Percentiles rank a stretch among this genome's conserved stretches.
These are phyloP conservation scores for Sebastes diaconus DNA, from an alignment of 2,797 vertebrate species.

Conservation along the genomic window DNA sequence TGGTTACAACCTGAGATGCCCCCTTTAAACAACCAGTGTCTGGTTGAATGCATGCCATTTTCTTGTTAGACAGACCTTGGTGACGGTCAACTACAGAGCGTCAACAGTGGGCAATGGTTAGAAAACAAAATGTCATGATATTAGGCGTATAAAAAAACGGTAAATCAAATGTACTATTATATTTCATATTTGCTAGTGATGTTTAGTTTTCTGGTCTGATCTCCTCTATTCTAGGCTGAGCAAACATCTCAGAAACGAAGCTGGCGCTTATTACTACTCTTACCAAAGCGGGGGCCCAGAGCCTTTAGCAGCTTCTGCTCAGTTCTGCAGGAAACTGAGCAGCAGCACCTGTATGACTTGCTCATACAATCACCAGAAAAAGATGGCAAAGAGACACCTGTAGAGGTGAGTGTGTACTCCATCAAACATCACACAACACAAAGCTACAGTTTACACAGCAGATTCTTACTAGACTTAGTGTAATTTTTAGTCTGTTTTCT, in stretches of 20 bases:
- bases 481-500: constrained; percentile 21
- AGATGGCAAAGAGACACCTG: constrained; percentile 42
- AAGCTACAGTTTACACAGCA: neutral
- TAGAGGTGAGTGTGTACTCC: constrained; percentile 63
- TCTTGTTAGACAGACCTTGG: neutral
- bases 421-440: neutral
- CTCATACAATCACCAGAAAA: constrained; percentile 74
- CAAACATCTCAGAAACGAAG: constrained; percentile 76
- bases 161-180: neutral
- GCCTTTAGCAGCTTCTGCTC: constrained; percentile 91
- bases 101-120: neutral
- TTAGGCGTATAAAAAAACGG: neutral
- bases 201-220: neutral
- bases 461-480: neutral
- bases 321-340: constrained; percentile 89
- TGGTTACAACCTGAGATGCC: neutral
- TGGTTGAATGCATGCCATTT: neutral
- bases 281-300: constrained; percentile 92
- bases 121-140: neutral
- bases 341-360: constrained; percentile 87
- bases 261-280: constrained; percentile 83
- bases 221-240: constrained; percentile 62
- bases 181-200: neutral
- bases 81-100: neutral
- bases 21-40: neutral